Conservation (phyloP, 2,888 invertebrate genomes). For the Scrobipalpa atriplicella region DNA sequence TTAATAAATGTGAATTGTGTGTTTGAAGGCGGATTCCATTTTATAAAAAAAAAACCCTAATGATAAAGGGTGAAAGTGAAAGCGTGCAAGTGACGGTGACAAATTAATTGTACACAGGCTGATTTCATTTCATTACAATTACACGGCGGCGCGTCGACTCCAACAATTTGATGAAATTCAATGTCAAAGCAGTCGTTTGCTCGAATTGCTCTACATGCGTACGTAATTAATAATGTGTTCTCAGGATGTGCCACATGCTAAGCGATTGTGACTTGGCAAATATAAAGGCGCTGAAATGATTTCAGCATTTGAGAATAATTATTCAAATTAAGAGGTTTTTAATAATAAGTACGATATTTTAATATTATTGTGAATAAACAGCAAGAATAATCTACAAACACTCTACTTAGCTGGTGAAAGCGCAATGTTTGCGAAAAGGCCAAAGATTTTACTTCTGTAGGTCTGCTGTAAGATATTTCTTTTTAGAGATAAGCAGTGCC, state of each 20-base stretch:
- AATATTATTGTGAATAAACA: too few relatives aligned
- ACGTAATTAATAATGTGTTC: slow-evolving; percentile 18
- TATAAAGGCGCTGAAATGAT: not conserved
- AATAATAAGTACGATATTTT: too few relatives aligned
- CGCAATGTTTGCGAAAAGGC: too few relatives aligned
- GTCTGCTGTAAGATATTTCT: too few relatives aligned
- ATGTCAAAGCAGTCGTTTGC: slow-evolving; percentile 21
- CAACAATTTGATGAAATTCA: slow-evolving; percentile 22
- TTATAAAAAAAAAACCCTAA: not conserved
- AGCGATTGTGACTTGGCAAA: not conserved
- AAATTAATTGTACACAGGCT: slow-evolving; percentile 28
- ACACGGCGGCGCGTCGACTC: slow-evolving; percentile 13
- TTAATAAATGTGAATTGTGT: too few relatives aligned
- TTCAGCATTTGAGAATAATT: not conserved
- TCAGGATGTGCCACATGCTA: not conserved
- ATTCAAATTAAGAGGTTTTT: not conserved
- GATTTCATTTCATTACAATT: slow-evolving; percentile 21
- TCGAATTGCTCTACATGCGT: slow-evolving; percentile 1
- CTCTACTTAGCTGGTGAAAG: too few relatives aligned
- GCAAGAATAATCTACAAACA: too few relatives aligned
- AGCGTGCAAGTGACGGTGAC: slow-evolving; percentile 30
- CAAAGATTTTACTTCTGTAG: too few relatives aligned
- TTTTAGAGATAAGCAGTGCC: too few relatives aligned
- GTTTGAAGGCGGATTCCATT: too few relatives aligned
- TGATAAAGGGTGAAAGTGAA: slow-evolving; percentile 18